Evolutionary conservation across 2,113 vertebrate species (phyloP).

Genomic region (Motacilla tschutschensis): DNA sequence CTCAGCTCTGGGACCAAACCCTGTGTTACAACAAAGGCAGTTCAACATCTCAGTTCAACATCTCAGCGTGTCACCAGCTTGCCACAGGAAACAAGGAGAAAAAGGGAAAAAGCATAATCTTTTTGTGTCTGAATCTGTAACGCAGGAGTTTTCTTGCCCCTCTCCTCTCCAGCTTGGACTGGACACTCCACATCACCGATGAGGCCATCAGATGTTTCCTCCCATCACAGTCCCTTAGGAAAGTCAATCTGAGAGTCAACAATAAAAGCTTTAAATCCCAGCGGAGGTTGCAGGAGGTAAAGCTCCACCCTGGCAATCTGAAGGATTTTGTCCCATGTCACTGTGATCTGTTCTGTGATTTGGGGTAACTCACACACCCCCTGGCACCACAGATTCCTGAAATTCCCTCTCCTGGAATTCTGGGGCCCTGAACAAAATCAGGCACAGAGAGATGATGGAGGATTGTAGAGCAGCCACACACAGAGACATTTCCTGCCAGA

Average conservation of each 20-base stretch:
- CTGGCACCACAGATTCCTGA: not conserved
- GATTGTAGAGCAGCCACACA: not conserved
- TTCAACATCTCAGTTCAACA: not conserved
- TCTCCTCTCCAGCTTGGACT: not conserved
- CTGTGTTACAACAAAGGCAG: not conserved
- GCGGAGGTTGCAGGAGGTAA: not conserved
- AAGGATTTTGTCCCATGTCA: not conserved
- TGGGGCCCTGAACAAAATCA: not conserved
- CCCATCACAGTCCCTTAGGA: not conserved
- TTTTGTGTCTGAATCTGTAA: not conserved
- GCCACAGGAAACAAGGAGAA: not conserved
- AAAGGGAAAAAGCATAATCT: not conserved
- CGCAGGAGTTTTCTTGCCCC: not conserved
- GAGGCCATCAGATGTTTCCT: constrained; percentile 2
- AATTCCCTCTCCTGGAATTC: not conserved
- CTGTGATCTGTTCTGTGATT: not conserved
- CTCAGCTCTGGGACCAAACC: not conserved
- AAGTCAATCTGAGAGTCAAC: not conserved
- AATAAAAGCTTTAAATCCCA: not conserved
- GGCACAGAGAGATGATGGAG: not conserved
- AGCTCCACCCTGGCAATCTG: not conserved
- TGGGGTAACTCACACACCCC: not conserved
- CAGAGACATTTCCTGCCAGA: not conserved
- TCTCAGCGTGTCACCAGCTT: not conserved
- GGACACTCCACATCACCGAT: not conserved